Percentiles rank a stretch among this genome's conserved stretches.
Conservation (phyloP, 1,140 invertebrate genomes). For the Mycetomoellerius zeteki region DNA sequence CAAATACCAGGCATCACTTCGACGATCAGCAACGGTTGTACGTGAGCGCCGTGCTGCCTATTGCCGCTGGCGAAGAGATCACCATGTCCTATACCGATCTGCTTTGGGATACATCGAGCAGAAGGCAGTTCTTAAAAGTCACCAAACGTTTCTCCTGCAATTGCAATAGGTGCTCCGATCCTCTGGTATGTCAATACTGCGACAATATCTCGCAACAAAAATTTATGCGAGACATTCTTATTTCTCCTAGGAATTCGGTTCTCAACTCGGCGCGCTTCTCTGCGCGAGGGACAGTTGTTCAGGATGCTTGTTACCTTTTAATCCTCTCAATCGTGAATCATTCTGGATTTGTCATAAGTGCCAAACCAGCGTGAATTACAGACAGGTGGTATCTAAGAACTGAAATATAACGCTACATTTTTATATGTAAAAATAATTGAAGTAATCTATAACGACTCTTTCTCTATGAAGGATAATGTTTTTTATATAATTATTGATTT, state of each 20-base stretch:
- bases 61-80: constrained; percentile 90
- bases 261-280: constrained; percentile 77
- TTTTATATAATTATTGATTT: background rate
- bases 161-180: constrained; percentile 91
- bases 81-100: constrained; percentile 91
- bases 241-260: constrained; percentile 79
- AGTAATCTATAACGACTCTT: background rate
- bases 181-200: constrained; percentile 85
- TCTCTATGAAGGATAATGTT: background rate
- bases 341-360: constrained; percentile 79
- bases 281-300: constrained; percentile 78
- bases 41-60: constrained; percentile 89
- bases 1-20: constrained; percentile 91
- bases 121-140: constrained; percentile 89
- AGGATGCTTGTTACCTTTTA: constrained; percentile 74
- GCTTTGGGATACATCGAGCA: constrained; percentile 91
- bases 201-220: background rate
- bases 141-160: constrained; percentile 93
- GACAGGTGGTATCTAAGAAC: constrained; percentile 72
- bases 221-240: background rate
- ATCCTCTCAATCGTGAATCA: constrained; percentile 70
- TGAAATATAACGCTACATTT: constrained; percentile 10
- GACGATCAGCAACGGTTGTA: constrained; percentile 88
- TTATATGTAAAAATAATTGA: background rate
- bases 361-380: constrained; percentile 65